Base-by-base conservation (phyloP, 2,888 invertebrate species). In the Mystacides longicornis region DNA sequence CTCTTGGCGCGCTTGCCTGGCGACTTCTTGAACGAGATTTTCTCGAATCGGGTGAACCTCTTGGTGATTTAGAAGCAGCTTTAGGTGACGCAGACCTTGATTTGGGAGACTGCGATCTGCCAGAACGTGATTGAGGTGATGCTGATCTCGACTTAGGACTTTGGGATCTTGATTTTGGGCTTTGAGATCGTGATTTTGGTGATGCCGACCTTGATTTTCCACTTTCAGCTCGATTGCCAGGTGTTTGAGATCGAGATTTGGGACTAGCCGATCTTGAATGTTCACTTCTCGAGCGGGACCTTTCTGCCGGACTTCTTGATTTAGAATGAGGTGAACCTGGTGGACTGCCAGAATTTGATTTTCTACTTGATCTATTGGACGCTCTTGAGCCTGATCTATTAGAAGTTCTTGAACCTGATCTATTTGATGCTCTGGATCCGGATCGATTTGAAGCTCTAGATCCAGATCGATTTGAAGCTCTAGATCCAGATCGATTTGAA, bases 331-430 rank as follows among this genome's bases (percentile, higher is more conserved):
- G 67, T 2, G 62, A 56, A 49, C 63, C 61, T 60, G 62, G 61
- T 52, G 60, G 58, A 53, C 60, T 60, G 2, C 45, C 54, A 5
- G 62, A 61, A 23, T 20, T 52, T n/a, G 62, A 63, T 37, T 59
- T 61, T 49, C 55, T 51, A 19, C 47, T 49, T 14, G 47, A 54
- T 51, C 64, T 19, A 55, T 56, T 53, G 9, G 63, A 62, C n/a
- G 48, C 54, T 5, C 27, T 48, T 7, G 59, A 61, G 20, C 49
- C 58, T 21, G 65, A 74, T 22, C 63, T 69, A 56, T 71, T 69
- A 54, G 79, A 78, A 1, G 76, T 75, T 59, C 75, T 74, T 0
- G 77, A 77, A 61, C 74, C 74, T 65, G 59, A 62, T 22, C 19
- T 43, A 1, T 76, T 76, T 61, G 73, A 73, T 2, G 73, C 74